Base-by-base conservation (phyloP, 2,797 vertebrate genomes). In the Selene dorsalis region DNA sequence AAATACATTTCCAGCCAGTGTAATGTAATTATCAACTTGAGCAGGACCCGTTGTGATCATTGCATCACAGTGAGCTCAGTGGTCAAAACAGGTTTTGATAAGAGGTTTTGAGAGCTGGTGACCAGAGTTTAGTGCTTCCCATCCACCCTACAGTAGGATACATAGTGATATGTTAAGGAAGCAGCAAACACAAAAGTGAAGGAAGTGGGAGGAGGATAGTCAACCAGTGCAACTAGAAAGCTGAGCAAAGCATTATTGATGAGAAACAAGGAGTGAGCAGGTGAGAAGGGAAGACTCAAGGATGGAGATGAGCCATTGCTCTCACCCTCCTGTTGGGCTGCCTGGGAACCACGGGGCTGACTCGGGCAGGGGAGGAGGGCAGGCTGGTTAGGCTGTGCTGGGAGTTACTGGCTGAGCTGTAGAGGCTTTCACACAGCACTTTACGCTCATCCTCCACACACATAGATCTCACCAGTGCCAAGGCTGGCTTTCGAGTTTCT, bases 401-500 rank as follows among this genome's bases (percentile, higher is more conserved):
- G 17, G 93, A 94, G 90, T 92, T 94, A 86, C 79, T 92, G 85
- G 91, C 77, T 17, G 93, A 94, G 90, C 91, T 93, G 80, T 24
- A 47, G 61, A 87, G 77, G 87, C 91, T 94, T 59, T 89, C 73
- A 26, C 83, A 91, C 48, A 94, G 83, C 7, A 66, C 81, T 50
- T 60, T 69, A 62, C 74, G 77, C 86, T 91, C 87, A 17, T 94
- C 93, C 59, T 84, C 75, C 17, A n/a, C 14, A 2, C 2, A 38
- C 17, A 38, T 73, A 72, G 35, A 3, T 84, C 90, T 89, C 91
- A 92, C 92, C 89, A 13, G 50, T 24, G 2, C 50, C 70, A 60
- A 59, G 68, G 41, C 60, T 14, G 9, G 53, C 52, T 13, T 78
- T n/a, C 1, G 28, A 16, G 50, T 77, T 18, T 76, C 77, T 43